These are phyloP conservation scores for Melolontha melolontha DNA, from an alignment of 2,888 invertebrate genomes.

Conservation along the genomic window DNA sequence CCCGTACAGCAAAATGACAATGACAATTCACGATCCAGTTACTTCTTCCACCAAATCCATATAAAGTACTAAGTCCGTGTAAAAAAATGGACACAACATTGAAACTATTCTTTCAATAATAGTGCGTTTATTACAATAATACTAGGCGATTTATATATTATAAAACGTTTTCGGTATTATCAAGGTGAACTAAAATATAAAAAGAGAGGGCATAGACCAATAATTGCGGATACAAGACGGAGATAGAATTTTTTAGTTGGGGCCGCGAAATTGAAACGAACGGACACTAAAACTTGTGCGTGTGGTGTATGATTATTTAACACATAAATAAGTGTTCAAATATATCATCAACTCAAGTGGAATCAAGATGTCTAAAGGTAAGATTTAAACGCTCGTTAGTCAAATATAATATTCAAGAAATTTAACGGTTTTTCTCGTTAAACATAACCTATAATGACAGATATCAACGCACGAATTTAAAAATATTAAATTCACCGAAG, in stretches of 20 bases:
- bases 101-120: not conserved
- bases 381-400: not conserved
- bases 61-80: conserved; percentile 9
- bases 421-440: no score
- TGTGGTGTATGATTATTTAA: conserved; percentile 40
- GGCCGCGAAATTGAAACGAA: conserved; percentile 50
- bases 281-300: conserved; percentile 39
- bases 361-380: conserved; percentile 41
- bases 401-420: no score
- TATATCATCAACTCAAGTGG: conserved; percentile 4
- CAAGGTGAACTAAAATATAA: conserved; percentile 58
- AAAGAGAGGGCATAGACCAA: conserved; percentile 54
- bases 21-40: conserved; percentile 22
- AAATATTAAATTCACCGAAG: conserved; percentile 11
- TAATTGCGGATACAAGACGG: conserved; percentile 51
- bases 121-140: no score
- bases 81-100: conserved; percentile 10
- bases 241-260: conserved; percentile 53
- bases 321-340: not conserved
- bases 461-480: not conserved
- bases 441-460: not conserved
- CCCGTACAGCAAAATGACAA: conserved; percentile 17
- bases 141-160: not conserved
- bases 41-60: conserved; percentile 21
- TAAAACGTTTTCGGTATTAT: conserved; percentile 47